Conservation (phyloP, 2,888 invertebrate species). For the Mythimna pallens region DNA sequence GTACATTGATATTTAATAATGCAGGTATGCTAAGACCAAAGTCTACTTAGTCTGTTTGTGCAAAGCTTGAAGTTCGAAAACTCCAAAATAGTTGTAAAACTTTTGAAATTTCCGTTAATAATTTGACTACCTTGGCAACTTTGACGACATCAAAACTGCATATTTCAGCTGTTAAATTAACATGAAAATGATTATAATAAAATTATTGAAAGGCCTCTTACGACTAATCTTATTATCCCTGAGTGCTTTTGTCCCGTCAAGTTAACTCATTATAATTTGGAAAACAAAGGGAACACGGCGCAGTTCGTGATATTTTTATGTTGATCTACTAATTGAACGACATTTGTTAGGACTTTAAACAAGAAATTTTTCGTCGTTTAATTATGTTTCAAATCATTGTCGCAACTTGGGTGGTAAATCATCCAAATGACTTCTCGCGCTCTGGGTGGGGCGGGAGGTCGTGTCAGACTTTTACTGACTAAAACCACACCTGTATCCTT, state of each 20-base stretch:
- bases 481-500: too few relatives aligned
- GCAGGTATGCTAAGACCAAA: constrained; percentile 39
- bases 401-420: too few relatives aligned
- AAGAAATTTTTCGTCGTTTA: too few relatives aligned
- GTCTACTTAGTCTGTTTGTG: constrained; percentile 36
- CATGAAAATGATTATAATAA: constrained; percentile 46
- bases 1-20: constrained; percentile 54
- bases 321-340: constrained; percentile 30
- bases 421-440: too few relatives aligned
- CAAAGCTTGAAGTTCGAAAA: constrained; percentile 8
- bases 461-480: too few relatives aligned
- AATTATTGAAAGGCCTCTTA: constrained; percentile 55
- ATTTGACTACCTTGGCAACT: constrained; percentile 3
- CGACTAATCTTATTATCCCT: constrained; percentile 55
- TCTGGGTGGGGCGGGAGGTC: too few relatives aligned
- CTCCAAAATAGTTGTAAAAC: not conserved
- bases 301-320: constrained; percentile 40
- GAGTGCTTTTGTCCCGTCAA: constrained; percentile 57
- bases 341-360: constrained; percentile 14
- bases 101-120: constrained; percentile 8
- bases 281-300: constrained; percentile 46
- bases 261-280: constrained; percentile 59
- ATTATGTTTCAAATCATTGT: constrained; percentile 1
- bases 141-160: constrained; percentile 7
- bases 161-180: constrained; percentile 36